Base-by-base conservation (phyloP, 1,140 invertebrate species). In the Wiebesia pumilae region DNA sequence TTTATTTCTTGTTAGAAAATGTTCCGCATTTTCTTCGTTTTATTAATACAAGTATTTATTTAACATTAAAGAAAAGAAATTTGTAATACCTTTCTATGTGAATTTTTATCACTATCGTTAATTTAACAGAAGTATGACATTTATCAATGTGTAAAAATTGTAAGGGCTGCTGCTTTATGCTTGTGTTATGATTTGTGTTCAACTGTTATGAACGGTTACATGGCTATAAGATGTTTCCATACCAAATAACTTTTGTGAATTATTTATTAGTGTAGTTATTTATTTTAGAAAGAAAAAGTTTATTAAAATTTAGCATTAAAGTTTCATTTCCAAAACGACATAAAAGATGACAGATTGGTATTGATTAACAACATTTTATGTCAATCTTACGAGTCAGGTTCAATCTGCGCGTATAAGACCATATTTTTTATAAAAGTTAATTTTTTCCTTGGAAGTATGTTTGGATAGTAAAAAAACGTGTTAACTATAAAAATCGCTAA, bases 401-500 rank as follows among this genome's bases (percentile, higher is more conserved):
- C 24, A 75, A 38, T 75, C 43, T 6, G 40, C 71, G 14, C 40
- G 71, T 9, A 21, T 24, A 75, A 75, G 43, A 75, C 27, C 71
- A 75, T n/a, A 75, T 75, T 43, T 47, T 1, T 62, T 33, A 81
- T 69, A 69, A 69, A 47, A 73, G 35, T 30, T 54, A 14, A 40
- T 82, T 40, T 24, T 19, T 27, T 16, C 19, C 24, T 16, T 14
- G 30, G 27, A 83, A 38, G 51, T 0, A 84, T 77, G 58, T 43
- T 1, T 30, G 2, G 51, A 19, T 10, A 58, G 35, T 51, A 62
- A 77, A 54, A 73, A 51, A 0, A 0, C 27, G 51, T 30, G 10
- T 16, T 47, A 35, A 7, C 30, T 24, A 33, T n/a, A 43, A 54
- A 84, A 69, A 69, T 35, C 67, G 38, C 58, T 85, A 85, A 71